Evolutionary conservation across 2,888 invertebrate genomes (phyloP).

Genomic region (Mimachlamys varia): DNA sequence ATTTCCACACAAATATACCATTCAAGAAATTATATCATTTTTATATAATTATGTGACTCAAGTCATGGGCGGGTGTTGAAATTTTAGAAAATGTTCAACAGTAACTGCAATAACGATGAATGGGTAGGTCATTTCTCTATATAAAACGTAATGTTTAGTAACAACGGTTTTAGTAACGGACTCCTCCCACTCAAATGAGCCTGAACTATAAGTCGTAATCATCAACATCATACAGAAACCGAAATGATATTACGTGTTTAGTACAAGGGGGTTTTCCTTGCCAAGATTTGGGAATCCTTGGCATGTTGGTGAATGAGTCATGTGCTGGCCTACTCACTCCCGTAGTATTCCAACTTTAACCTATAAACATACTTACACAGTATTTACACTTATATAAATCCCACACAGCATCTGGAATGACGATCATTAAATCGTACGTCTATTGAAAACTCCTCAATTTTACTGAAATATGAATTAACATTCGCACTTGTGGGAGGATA

Average conservation of each 20-base stretch:
- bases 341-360: neutral
- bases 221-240: slow-evolving; percentile 8
- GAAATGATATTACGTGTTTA: neutral
- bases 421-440: neutral
- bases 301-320: slow-evolving; percentile 19
- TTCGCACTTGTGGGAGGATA: neutral
- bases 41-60: too few species aligned
- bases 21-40: too few species aligned
- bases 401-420: neutral
- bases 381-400: slow-evolving; percentile 11
- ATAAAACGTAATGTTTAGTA: too few species aligned
- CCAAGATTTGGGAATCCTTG: slow-evolving; percentile 33
- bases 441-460: slow-evolving; percentile 26
- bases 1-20: too few species aligned
- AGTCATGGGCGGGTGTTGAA: too few species aligned
- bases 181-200: neutral
- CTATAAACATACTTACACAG: neutral
- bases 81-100: too few species aligned
- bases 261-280: slow-evolving; percentile 13
- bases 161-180: too few species aligned
- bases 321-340: neutral
- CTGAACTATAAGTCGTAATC: neutral
- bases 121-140: too few species aligned
- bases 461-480: slow-evolving; percentile 14
- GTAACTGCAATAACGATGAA: too few species aligned